Evolutionary conservation across 2,888 invertebrate genomes (phyloP).

Genomic region (Cheilosia variabilis): DNA sequence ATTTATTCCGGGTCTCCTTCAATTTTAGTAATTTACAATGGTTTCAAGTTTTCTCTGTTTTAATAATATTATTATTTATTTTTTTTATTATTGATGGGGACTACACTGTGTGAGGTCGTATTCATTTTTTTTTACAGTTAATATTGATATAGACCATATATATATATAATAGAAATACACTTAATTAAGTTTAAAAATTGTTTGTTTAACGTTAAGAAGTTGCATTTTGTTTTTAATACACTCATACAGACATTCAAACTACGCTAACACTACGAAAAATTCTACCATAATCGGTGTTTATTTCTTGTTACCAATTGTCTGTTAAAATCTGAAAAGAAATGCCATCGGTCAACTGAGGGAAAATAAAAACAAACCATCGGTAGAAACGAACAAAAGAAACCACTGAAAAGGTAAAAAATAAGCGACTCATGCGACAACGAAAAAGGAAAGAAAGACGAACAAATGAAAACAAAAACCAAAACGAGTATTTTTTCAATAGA

Average conservation of each 20-base stretch:
- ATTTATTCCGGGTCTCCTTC: slow-evolving; percentile 56
- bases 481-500: slow-evolving; percentile 66
- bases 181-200: slow-evolving; percentile 54
- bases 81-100: slow-evolving; percentile 60
- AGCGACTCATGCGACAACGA: slow-evolving; percentile 14
- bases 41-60: slow-evolving; percentile 27
- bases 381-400: slow-evolving; percentile 8
- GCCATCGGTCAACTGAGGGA: slow-evolving; percentile 11
- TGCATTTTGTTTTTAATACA: slow-evolving; percentile 57
- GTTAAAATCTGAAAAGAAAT: slow-evolving; percentile 24
- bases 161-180: slow-evolving; percentile 75
- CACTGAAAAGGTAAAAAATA: background rate
- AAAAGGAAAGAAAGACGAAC: slow-evolving; percentile 33
- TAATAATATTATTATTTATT: slow-evolving; percentile 37
- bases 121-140: slow-evolving; percentile 80
- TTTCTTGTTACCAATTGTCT: slow-evolving; percentile 38
- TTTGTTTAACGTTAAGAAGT: slow-evolving; percentile 72
- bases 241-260: slow-evolving; percentile 73
- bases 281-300: slow-evolving; percentile 65
- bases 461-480: slow-evolving; percentile 46
- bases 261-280: slow-evolving; percentile 64
- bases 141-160: slow-evolving; percentile 76
- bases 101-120: slow-evolving; percentile 50
- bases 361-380: slow-evolving; percentile 11
- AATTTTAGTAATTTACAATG: slow-evolving; percentile 73